Evolutionary conservation across 2,113 vertebrate species (phyloP).

Genomic region (Pungitius pungitius): DNA sequence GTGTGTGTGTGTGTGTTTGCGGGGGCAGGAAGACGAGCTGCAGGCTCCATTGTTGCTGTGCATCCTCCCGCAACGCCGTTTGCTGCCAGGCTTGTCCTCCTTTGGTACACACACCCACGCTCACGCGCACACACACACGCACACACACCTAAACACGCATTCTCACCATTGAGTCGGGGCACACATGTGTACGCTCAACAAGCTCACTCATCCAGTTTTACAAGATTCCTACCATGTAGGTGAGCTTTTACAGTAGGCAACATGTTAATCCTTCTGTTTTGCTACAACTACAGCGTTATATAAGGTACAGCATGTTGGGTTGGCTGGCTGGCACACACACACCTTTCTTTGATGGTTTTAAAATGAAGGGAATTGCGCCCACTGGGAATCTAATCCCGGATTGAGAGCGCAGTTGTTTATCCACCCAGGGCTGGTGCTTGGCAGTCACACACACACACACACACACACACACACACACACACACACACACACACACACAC

Average conservation of each 20-base stretch:
- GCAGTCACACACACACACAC: constrained; percentile 12
- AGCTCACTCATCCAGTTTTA: neutral
- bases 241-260: neutral
- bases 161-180: neutral
- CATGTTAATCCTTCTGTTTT: neutral
- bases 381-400: constrained; percentile 49
- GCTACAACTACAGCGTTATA: neutral
- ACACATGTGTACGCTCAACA: constrained; percentile 11
- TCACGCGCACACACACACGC: constrained; percentile 9
- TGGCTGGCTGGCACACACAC: neutral
- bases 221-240: neutral
- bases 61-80: constrained; percentile 60
- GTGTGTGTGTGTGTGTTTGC: constrained; percentile 17
- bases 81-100: constrained; percentile 26
- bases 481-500: no score
- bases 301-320: neutral
- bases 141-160: constrained; percentile 4
- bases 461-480: neutral
- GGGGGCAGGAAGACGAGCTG: constrained; percentile 49
- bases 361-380: constrained; percentile 31
- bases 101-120: constrained; percentile 3
- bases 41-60: constrained; percentile 68
- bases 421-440: constrained; percentile 49
- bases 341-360: constrained; percentile 4
- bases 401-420: constrained; percentile 38